Evolutionary conservation across 2,797 vertebrate species (phyloP).

Genomic region (Pygocentrus nattereri): DNA sequence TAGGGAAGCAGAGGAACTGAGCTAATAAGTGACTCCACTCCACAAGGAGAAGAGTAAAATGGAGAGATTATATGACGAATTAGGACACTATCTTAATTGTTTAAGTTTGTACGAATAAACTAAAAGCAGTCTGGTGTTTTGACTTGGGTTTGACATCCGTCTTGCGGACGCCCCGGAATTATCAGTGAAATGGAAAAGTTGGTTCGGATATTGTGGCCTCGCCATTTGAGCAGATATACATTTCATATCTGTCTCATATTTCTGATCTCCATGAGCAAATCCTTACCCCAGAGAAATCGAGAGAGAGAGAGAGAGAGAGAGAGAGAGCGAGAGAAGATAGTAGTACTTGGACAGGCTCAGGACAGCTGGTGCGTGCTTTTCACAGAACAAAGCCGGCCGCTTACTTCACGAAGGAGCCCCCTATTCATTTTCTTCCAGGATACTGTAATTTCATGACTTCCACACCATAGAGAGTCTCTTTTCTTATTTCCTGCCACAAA

Average conservation of each 20-base stretch:
- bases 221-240: conserved; percentile 18
- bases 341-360: conserved; percentile 44
- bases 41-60: conserved; percentile 24
- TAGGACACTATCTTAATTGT: conserved; percentile 10
- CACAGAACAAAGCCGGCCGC: conserved; percentile 65
- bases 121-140: not conserved
- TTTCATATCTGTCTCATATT: conserved; percentile 17
- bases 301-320: not conserved
- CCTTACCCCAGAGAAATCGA: conserved; percentile 33
- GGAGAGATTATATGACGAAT: conserved; percentile 20
- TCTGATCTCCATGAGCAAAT: conserved; percentile 41
- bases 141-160: not conserved
- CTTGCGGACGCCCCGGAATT: not conserved
- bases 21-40: conserved; percentile 38
- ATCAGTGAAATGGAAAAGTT: not conserved
- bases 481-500: conserved; percentile 79
- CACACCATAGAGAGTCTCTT: conserved; percentile 73
- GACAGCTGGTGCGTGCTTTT: conserved; percentile 46
- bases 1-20: conserved; percentile 40
- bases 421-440: conserved; percentile 70
- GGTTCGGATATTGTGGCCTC: not conserved
- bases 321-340: conserved; percentile 10
- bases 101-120: not conserved
- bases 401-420: conserved; percentile 57
- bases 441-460: conserved; percentile 74